Evolutionary conservation across 2,113 vertebrate species (phyloP).

Genomic region (Origma solitaria): DNA sequence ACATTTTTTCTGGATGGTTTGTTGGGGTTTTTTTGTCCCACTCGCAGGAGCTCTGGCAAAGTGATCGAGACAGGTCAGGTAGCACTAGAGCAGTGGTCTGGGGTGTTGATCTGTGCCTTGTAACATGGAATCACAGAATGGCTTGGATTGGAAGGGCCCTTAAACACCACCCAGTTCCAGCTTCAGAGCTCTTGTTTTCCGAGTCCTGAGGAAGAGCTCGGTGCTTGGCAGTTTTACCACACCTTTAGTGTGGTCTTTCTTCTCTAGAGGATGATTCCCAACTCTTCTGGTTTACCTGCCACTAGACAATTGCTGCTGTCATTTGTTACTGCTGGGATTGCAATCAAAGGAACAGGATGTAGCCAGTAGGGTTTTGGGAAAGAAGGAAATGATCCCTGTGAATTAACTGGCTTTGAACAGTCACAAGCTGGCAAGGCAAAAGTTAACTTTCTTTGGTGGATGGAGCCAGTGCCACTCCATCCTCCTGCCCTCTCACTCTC

Average conservation of each 20-base stretch:
- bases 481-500: background rate
- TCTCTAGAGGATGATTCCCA: background rate
- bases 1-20: background rate
- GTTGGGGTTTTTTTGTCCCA: background rate
- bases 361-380: background rate
- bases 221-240: background rate
- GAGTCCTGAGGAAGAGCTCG: background rate
- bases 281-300: background rate
- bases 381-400: background rate
- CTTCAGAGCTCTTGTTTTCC: background rate
- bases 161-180: too few relatives aligned
- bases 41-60: background rate
- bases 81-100: background rate
- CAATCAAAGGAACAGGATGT: background rate
- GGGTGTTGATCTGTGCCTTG: background rate
- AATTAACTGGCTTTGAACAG: background rate
- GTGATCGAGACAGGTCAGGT: background rate
- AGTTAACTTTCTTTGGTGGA: background rate
- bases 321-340: background rate
- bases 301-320: background rate
- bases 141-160: background rate
- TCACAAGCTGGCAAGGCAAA: background rate
- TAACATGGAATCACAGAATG: background rate
- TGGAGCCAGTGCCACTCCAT: background rate
- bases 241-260: rapidly evolving